Evolutionary conservation across 2,888 invertebrate genomes (phyloP).

Genomic region (Scaptomyza reducta): DNA sequence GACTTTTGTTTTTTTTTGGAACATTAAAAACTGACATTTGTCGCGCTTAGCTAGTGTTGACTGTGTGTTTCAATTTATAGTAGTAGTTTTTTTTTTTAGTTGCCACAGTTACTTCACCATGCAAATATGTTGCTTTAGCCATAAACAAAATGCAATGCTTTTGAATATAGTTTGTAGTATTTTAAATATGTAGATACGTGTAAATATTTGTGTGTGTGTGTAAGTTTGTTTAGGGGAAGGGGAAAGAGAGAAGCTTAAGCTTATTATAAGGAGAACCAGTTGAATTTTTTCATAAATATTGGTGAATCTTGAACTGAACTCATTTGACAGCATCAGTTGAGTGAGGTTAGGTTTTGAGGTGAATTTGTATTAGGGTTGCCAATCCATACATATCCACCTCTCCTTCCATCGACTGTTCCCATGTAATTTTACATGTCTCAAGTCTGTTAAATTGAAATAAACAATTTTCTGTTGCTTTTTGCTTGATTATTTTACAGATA

Average conservation of each 20-base stretch:
- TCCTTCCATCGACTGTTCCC: too few relatives aligned
- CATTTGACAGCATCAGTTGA: not conserved
- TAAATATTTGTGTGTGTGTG: not conserved
- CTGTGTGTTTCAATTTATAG: slow-evolving; percentile 51
- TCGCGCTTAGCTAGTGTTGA: slow-evolving; percentile 27
- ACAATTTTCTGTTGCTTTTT: not conserved
- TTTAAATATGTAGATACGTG: not conserved
- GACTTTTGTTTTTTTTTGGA: not conserved
- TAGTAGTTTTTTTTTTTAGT: slow-evolving; percentile 21
- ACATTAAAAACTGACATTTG: not conserved
- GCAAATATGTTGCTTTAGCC: slow-evolving; percentile 74
- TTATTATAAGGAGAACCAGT: not conserved
- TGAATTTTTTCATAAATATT: not conserved
- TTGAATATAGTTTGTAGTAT: slow-evolving; percentile 1
- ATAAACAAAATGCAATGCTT: slow-evolving; percentile 59
- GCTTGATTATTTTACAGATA: not conserved
- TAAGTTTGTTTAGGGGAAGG: not conserved
- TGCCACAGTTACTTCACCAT: slow-evolving; percentile 72
- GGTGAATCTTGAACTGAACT: not conserved
- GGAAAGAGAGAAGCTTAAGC: not conserved
- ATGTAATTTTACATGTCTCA: too few relatives aligned
- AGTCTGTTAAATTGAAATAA: not conserved
- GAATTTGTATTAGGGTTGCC: not conserved
- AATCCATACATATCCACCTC: too few relatives aligned
- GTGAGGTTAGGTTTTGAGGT: slow-evolving; percentile 1